These are phyloP conservation scores for Ochotona curzoniae DNA, from an alignment of 2,113 vertebrate species.

Conservation along the genomic window DNA sequence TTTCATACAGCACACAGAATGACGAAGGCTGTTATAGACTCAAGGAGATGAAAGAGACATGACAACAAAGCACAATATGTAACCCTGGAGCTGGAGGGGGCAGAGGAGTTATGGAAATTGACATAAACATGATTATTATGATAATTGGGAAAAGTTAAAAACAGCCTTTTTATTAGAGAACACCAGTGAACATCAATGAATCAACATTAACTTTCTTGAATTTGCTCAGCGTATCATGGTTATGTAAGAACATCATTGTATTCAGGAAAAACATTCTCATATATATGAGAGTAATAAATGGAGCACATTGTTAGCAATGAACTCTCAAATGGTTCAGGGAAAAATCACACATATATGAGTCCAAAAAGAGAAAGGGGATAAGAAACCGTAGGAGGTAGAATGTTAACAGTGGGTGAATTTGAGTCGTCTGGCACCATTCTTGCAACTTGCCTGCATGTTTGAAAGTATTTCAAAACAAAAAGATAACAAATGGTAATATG, in stretches of 20 bases:
- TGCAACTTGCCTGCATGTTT: conserved; percentile 13
- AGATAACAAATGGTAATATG: not conserved
- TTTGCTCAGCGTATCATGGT: not conserved
- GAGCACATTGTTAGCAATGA: not conserved
- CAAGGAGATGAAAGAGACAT: not conserved
- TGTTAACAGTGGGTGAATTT: not conserved
- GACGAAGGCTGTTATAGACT: not conserved
- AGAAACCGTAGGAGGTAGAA: not conserved
- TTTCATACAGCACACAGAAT: not conserved
- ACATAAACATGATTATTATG: not conserved
- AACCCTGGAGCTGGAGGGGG: not conserved
- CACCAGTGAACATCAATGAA: not conserved
- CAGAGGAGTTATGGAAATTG: not conserved
- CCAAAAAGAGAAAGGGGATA: not conserved
- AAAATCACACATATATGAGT: not conserved
- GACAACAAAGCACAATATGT: not conserved
- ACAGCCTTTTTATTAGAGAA: not conserved
- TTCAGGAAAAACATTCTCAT: conserved; percentile 24
- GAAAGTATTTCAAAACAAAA: conserved; percentile 59
- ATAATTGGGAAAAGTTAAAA: not conserved
- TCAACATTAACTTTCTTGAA: not conserved
- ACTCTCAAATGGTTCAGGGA: not conserved
- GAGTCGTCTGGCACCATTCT: not conserved
- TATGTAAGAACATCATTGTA: not conserved
- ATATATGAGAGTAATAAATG: not conserved